A percentile compares a stretch with the other conserved stretches of the same genome.
phyloP scores from a whole-genome alignment of 2,888 invertebrate species.

The Liodrosophila aerea region DNA sequence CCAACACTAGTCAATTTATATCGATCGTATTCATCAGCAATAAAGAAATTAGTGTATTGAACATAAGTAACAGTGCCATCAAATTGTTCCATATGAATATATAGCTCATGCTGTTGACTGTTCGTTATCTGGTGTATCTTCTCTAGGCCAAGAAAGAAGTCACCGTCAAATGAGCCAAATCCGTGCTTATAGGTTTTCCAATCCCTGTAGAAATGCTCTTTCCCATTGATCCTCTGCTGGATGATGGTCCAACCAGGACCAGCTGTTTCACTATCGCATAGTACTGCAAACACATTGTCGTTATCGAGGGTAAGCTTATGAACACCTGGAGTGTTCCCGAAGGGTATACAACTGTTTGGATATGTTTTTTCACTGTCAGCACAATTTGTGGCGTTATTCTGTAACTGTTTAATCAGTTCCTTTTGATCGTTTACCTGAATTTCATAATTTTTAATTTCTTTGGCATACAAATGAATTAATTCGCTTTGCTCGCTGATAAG shows the following conservation, averaged over 20 bases:
- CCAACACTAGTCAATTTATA: not conserved
- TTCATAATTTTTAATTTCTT: too few species aligned
- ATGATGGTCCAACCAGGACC: constrained; percentile 9
- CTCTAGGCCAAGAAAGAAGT: constrained; percentile 6
- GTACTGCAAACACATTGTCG: not conserved
- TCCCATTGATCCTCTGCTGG: constrained; percentile 3
- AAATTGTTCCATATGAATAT: constrained; percentile 8
- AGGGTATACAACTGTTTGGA: not conserved
- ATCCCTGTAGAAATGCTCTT: constrained; percentile 2
- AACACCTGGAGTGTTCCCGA: not conserved
- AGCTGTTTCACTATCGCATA: not conserved
- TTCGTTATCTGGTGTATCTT: constrained; percentile 1
- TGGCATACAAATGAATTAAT: too few species aligned
- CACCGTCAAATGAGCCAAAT: not conserved
- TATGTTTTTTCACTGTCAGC: not conserved
- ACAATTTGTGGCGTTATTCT: not conserved
- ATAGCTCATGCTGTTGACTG: not conserved
- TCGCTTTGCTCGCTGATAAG: too few species aligned
- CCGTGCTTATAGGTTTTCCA: constrained; percentile 1
- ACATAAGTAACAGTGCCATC: not conserved
- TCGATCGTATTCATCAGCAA: not conserved
- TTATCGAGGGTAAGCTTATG: not conserved
- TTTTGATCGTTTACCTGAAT: too few species aligned
- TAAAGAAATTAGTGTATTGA: not conserved
- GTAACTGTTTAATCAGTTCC: too few species aligned